Evolutionary conservation across 1,140 invertebrate genomes (phyloP), one percentile per base, ranked within the genome.

Genomic region (Platorchestia sp.): DNA sequence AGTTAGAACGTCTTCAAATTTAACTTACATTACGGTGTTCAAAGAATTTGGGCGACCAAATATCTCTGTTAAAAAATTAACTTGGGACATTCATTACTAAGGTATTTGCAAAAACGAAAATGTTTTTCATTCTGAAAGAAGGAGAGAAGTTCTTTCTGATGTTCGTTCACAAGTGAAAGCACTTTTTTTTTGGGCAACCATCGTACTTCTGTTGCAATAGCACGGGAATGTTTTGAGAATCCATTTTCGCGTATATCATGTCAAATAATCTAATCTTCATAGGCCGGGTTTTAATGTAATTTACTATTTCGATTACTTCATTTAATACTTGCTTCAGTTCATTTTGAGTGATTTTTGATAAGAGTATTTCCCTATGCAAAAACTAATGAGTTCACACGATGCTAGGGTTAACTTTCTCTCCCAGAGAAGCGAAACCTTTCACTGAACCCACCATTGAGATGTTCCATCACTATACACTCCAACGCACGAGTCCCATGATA

Each of bases 241-340:
- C 45, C 95, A 59, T 95, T 14, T n/a, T 42, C 40, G 45, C n/a
- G 41, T 27, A 75, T 22, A 75, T 22, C 59, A 75, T 75, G 1
- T 75, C 59, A 75, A 75, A 75, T 75, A 36, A 22, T 75, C 59
- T 75, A 75, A 27, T 19, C 59, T 75, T 75, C 59, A 75, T 75
- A 27, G 59, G 59, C 59, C 36, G 59, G 14, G 59, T 75, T 75
- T 75, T 36, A 75, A 75, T 75, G 59, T 75, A 75, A 75, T 95
- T 95, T 53, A 95, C 45, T 53, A 95, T 95, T 95, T 95, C 95
- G 86, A 95, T 53, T 0, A 95, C 95, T 95, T 95, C 89, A 93
- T 95, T 75, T 87, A 95, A 95, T 87, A 93, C 87, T n/a, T 95
- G 43, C 41, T 95, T 95, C 86, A 95, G 53, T 95, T 95, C 47